These are phyloP conservation scores for Calliopum simillimum DNA, from an alignment of 2,888 invertebrate genomes.

Conservation along the genomic window DNA sequence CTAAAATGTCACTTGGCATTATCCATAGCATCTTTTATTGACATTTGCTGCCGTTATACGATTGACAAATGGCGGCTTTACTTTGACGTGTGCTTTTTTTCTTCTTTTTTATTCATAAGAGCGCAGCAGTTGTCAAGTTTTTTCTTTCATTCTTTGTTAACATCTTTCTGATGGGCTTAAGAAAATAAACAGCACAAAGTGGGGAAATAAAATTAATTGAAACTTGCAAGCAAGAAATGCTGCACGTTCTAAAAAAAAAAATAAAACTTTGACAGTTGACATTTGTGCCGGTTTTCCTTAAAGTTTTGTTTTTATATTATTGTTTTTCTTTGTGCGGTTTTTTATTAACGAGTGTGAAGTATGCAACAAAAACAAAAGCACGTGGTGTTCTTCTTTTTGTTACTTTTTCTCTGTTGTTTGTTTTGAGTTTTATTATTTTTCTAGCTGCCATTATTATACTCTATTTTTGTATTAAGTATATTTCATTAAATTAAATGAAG, in stretches of 20 bases:
- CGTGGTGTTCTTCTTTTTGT: background rate
- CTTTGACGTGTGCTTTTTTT: background rate
- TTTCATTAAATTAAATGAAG: background rate
- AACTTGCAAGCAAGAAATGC: no score
- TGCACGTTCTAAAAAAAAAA: background rate
- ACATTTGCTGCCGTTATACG: conserved; percentile 4
- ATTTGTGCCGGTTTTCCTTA: background rate
- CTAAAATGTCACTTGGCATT: background rate
- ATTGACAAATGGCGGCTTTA: conserved; percentile 22
- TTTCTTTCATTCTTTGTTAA: no score
- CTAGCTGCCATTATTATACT: no score
- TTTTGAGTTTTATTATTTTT: background rate
- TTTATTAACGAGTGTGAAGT: background rate
- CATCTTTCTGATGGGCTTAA: no score
- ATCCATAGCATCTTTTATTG: conserved; percentile 1
- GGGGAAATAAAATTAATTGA: no score
- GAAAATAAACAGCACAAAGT: no score
- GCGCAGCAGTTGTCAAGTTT: no score
- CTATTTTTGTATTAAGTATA: background rate
- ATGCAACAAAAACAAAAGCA: background rate
- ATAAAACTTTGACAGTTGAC: background rate
- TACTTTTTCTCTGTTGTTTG: background rate
- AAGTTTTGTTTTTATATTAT: background rate
- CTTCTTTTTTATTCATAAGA: background rate
- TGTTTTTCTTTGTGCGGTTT: no score